Evolutionary conservation across 2,888 invertebrate genomes (phyloP).

Genomic region (Conchocele bisecta): DNA sequence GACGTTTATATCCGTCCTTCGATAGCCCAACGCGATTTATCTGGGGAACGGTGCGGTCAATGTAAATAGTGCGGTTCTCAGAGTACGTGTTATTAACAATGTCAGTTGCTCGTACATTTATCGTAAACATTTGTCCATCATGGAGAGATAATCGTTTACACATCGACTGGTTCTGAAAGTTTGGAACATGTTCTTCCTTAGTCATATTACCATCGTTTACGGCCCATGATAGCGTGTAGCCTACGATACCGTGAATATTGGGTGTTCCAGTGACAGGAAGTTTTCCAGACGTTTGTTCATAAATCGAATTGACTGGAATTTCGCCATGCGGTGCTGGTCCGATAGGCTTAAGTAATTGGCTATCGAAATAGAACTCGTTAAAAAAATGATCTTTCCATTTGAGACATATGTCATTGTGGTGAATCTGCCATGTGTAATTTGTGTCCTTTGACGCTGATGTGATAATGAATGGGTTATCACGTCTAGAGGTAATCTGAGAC

Average conservation of each 20-base stretch:
- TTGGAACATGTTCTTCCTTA: conserved; percentile 23
- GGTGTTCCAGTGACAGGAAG: conserved; percentile 56
- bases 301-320: no score
- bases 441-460: no score
- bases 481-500: no score
- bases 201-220: no score
- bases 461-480: no score
- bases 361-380: no score
- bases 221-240: conserved; percentile 29
- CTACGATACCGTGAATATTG: conserved; percentile 53
- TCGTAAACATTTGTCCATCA: conserved; percentile 52
- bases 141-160: conserved; percentile 35
- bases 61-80: conserved; percentile 37
- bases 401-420: no score
- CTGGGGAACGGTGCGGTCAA: conserved; percentile 49
- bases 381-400: no score
- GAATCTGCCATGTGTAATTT: no score
- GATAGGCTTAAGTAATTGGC: no score
- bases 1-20: conserved; percentile 34
- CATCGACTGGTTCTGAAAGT: conserved; percentile 29
- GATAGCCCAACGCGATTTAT: conserved; percentile 50
- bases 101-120: conserved; percentile 51
- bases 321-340: no score
- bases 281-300: conserved; percentile 57
- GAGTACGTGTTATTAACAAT: conserved; percentile 47